Percentiles rank a stretch among this genome's conserved stretches.
These are phyloP conservation scores for Sus scrofa DNA, from an alignment of 2,113 vertebrate species.

Conservation along the genomic window DNA sequence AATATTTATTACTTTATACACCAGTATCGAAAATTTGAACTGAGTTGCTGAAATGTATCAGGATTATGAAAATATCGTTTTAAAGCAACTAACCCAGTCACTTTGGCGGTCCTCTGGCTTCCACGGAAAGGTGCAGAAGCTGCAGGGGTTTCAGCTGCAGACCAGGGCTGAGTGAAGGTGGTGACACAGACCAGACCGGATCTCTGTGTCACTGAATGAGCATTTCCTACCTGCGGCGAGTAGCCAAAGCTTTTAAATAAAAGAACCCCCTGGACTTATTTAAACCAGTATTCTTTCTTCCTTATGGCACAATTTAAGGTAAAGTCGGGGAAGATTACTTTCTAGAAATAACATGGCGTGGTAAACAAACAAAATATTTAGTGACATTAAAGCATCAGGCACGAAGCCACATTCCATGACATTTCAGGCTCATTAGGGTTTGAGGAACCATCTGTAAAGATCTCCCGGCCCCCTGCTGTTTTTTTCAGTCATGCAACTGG, in stretches of 20 bases:
- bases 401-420: slow-evolving; percentile 26
- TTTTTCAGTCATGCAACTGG: slow-evolving; percentile 44
- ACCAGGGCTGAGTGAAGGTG: rapidly evolving
- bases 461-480: neutral
- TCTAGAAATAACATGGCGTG: neutral
- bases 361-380: slow-evolving; percentile 33
- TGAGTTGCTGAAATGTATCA: neutral
- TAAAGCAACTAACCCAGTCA: neutral
- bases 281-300: neutral
- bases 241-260: neutral
- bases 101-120: neutral
- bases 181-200: too few species aligned
- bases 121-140: neutral
- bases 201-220: neutral
- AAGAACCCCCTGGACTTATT: neutral
- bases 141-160: neutral
- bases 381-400: slow-evolving; percentile 34
- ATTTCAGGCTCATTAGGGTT: slow-evolving; percentile 55
- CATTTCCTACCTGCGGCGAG: neutral
- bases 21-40: neutral
- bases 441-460: slow-evolving; percentile 42
- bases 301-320: neutral
- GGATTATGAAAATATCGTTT: neutral
- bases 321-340: neutral
- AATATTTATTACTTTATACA: neutral